Evolutionary conservation across 2,888 invertebrate genomes (phyloP).

Genomic region (Drosophila flavopinicola): DNA sequence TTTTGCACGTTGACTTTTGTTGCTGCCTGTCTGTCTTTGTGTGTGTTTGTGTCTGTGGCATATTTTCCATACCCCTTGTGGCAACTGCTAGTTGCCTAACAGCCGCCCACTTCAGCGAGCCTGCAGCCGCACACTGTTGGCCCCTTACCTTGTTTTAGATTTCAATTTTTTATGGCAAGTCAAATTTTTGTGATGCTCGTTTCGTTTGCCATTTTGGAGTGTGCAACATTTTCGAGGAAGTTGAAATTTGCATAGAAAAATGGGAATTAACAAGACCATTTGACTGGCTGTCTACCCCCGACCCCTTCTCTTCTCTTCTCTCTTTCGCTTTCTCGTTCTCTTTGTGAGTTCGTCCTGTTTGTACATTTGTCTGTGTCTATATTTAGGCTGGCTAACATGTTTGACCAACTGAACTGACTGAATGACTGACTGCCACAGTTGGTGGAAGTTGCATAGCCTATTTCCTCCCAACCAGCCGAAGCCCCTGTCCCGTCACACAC

Average conservation of each 20-base stretch:
- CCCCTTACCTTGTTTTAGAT: slow-evolving; percentile 58
- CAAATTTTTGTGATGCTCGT: slow-evolving; percentile 73
- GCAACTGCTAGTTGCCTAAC: slow-evolving; percentile 64
- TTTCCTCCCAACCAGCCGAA: slow-evolving; percentile 2
- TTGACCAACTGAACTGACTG: slow-evolving; percentile 80
- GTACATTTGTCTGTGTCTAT: slow-evolving; percentile 68
- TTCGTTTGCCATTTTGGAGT: slow-evolving; percentile 59
- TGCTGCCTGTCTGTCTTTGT: slow-evolving; percentile 39
- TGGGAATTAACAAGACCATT: slow-evolving; percentile 82
- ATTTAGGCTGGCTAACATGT: slow-evolving; percentile 72
- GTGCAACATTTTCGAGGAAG: slow-evolving; percentile 73
- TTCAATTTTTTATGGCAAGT: slow-evolving; percentile 79
- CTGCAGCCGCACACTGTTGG: background rate
- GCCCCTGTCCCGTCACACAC: background rate
- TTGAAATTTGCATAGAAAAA: slow-evolving; percentile 82
- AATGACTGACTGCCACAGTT: slow-evolving; percentile 78
- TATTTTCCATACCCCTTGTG: slow-evolving; percentile 54
- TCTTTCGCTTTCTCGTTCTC: too few relatives aligned
- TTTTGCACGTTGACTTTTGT: slow-evolving; percentile 77
- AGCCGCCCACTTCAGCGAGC: slow-evolving; percentile 66
- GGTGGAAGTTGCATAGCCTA: slow-evolving; percentile 51
- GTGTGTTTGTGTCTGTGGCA: slow-evolving; percentile 63
- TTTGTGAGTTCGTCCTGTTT: slow-evolving; percentile 63
- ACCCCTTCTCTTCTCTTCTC: background rate
- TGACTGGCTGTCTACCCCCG: slow-evolving; percentile 63